These are phyloP conservation scores for Staurois parvus DNA, from an alignment of 2,797 vertebrate genomes.

Conservation along the genomic window DNA sequence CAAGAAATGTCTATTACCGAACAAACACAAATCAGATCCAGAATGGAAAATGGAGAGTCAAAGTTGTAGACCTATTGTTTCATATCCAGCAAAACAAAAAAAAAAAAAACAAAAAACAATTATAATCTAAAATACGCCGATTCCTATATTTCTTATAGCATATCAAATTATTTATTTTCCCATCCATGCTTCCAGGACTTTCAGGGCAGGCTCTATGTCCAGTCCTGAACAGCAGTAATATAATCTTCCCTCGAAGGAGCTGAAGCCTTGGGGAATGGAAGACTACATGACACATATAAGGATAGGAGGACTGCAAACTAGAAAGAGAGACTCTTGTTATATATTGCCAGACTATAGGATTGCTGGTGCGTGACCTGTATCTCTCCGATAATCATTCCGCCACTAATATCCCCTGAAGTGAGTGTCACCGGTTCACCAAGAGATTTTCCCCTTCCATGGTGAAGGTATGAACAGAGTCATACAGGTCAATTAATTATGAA, in stretches of 20 bases:
- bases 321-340: conserved; percentile 34
- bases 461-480: conserved; percentile 47
- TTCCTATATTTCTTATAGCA: no score
- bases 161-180: not conserved
- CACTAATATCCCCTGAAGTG: conserved; percentile 29
- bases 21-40: no score
- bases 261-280: conserved; percentile 40
- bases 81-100: no score
- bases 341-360: conserved; percentile 39
- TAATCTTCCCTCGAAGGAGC: conserved; percentile 20
- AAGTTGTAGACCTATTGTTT: no score
- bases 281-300: conserved; percentile 34
- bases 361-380: conserved; percentile 53
- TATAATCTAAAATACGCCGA: no score
- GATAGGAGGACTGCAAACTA: conserved; percentile 31
- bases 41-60: no score
- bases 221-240: conserved; percentile 6
- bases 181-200: not conserved
- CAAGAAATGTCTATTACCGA: no score
- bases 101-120: no score
- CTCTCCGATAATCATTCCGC: conserved; percentile 58
- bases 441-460: conserved; percentile 39
- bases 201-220: not conserved
- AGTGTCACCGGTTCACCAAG: conserved; percentile 44
- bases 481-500: conserved; percentile 59